Evolutionary conservation across 2,888 invertebrate genomes (phyloP).

Genomic region (Lochmaea capreae): DNA sequence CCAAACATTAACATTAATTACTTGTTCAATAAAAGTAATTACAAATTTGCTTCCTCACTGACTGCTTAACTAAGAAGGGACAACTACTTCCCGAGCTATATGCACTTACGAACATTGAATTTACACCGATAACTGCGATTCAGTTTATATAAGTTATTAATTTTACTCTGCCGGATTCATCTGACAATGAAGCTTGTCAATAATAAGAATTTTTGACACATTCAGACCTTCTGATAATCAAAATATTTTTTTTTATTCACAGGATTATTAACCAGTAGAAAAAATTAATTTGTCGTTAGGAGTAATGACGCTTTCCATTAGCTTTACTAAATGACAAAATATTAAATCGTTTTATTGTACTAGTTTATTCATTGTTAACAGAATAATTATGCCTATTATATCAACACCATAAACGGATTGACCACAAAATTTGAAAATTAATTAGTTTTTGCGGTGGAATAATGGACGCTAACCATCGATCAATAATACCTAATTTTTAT

Average conservation of each 20-base stretch:
- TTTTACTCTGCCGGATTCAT: too few species aligned
- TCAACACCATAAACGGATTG: constrained; percentile 27
- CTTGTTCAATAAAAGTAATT: not conserved
- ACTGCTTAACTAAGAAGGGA: too few species aligned
- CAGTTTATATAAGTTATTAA: too few species aligned
- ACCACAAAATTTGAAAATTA: constrained; percentile 32
- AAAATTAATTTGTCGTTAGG: constrained; percentile 1
- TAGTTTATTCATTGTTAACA: constrained; percentile 22
- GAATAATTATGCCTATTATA: constrained; percentile 17
- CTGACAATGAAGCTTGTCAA: too few species aligned
- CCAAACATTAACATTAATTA: not conserved
- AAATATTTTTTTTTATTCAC: too few species aligned
- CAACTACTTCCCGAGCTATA: too few species aligned
- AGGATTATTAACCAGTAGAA: not conserved
- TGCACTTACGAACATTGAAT: too few species aligned
- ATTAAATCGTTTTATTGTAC: constrained; percentile 16
- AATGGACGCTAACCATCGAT: constrained; percentile 17
- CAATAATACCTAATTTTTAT: constrained; percentile 30
- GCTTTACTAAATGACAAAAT: constrained; percentile 1
- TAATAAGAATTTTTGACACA: too few species aligned
- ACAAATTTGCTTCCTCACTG: too few species aligned
- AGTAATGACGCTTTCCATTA: constrained; percentile 2
- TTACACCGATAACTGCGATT: too few species aligned
- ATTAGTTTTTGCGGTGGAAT: constrained; percentile 29
- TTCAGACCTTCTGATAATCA: too few species aligned